Evolutionary conservation across 1,140 invertebrate genomes (phyloP), one percentile per base, ranked within the genome.

Genomic region (Heterodera schachtii): DNA sequence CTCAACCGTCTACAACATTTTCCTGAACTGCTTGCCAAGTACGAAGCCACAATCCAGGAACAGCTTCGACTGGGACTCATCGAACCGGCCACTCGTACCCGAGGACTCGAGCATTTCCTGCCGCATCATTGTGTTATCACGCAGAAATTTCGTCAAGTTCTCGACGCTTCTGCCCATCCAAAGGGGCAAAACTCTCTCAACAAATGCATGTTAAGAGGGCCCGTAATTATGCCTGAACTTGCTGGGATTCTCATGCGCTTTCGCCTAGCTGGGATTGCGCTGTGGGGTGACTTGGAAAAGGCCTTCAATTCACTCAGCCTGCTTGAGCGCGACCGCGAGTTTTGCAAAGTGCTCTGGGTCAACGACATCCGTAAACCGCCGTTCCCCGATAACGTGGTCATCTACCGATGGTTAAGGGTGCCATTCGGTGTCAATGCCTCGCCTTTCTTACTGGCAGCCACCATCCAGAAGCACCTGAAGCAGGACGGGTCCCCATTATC

Each of bases 171-270:
- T 21, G 85, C 83, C 11, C 84, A 89, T 80, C 67, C 82, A 0
- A 79, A 57, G 52, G 47, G 47, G 16, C 84, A 83, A 66, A 47
- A 21, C 9, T 87, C 87, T 9, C 78, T 91, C 73, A 91, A 91
- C 78, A 87, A 91, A n/a, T 73, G 81, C 44, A 49, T 90, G 9
- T 87, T 80, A 43, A n/a, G n/a, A n/a, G n/a, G n/a, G n/a, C 84
- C 84, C 3, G 44, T 67, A 6, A 21, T 86, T 3, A 69, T 87
- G 16, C 85, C 85, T 13, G 69, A 84, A 5, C 19, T 86, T 8
- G 64, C 64, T 16, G 81, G 79, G 16, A 49, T 86, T 46, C 46
- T 87, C 3, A 47, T 86, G 7, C 77, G 86, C 21, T 82, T 73
- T 46, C 84, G 85, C 8, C 6, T 73, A 3, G n/a, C 44, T 1